phyloP scores from a whole-genome alignment of 2,113 vertebrate genomes.

The Rhadina sibilatrix region DNA sequence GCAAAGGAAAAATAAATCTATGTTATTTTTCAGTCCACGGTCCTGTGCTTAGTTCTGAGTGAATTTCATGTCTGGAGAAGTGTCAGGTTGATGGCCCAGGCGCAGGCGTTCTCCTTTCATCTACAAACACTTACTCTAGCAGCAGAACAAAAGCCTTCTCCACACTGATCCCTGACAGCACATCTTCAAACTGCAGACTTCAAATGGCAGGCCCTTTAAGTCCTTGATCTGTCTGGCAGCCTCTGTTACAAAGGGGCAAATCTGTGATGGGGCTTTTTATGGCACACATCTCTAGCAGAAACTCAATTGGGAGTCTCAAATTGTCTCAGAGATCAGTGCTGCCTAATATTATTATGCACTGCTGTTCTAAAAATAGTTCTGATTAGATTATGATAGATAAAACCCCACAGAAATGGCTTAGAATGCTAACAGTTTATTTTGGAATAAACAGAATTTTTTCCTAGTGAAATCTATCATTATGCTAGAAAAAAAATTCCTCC shows the following conservation, averaged over 20 bases:
- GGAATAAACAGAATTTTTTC: conserved; percentile 19
- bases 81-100: conserved; percentile 19
- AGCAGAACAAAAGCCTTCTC: conserved; percentile 45
- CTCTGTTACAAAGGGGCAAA: conserved; percentile 25
- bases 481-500: not conserved
- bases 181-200: not conserved
- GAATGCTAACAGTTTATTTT: conserved; percentile 43
- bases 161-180: not conserved
- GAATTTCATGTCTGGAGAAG: not conserved
- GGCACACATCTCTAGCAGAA: not conserved
- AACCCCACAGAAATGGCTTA: not conserved
- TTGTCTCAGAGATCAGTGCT: conserved; percentile 29
- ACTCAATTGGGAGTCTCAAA: not conserved
- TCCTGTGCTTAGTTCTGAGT: not conserved
- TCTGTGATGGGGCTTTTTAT: conserved; percentile 27
- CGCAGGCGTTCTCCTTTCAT: not conserved
- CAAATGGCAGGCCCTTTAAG: conserved; percentile 11
- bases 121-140: conserved; percentile 8
- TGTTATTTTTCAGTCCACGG: not conserved
- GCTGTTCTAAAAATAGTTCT: conserved; percentile 31
- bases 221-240: conserved; percentile 50
- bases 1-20: not conserved
- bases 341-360: not conserved
- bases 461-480: conserved; percentile 1
- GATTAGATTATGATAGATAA: conserved; percentile 43